Base-by-base conservation (phyloP, 2,113 vertebrate genomes). In the human (Homo sapiens) region DNA sequence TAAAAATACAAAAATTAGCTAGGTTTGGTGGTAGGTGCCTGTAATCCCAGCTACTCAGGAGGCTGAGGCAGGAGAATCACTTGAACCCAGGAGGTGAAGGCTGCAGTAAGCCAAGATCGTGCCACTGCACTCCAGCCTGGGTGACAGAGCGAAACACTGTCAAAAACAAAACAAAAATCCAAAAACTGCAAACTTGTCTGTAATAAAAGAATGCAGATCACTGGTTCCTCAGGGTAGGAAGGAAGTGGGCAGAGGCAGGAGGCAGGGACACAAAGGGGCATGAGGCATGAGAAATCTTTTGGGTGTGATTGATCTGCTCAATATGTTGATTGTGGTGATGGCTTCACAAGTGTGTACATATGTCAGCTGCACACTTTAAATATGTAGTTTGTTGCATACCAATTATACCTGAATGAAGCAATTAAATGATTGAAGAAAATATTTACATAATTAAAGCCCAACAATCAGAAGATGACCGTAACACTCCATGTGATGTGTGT, bases 391-490 rank as follows among this genome's bases (percentile, higher is more conserved):
- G 57, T 50, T 90, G 3, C 23, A 68, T 52, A 59, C 5, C n/a
- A 55, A 18, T 80, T 40, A 25, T 75, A 81, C n/a, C 57, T 93
- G 52, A 88, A 27, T 88, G 52, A 88, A 83, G 23, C 40, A 88
- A 48, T 89, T 78, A 52, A 93, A 89, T 59, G 87, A 76, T 78
- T 79, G 38, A 89, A 61, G n/a, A 80, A 96, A 88, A 70, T 88
- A 68, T 83, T 89, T 76, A 64, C 76, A 38, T 70, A 75, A 40
- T 9, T 52, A 66, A 22, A 88, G 82, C 23, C 27, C 61, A 50
- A 40, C 2, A 50, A 11, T 81, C 17, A 57, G 79, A 90, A 72
- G 30, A 14, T 50, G 30, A 16, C 4, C 17, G 9, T 14, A 84
- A 45, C 27, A 89, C 40, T 83, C 72, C 80, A 27, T n/a, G 92